A percentile compares a stretch with the other conserved stretches of the same genome.
Conservation (phyloP, 2,888 invertebrate genomes). For the Synergus itoensis region DNA sequence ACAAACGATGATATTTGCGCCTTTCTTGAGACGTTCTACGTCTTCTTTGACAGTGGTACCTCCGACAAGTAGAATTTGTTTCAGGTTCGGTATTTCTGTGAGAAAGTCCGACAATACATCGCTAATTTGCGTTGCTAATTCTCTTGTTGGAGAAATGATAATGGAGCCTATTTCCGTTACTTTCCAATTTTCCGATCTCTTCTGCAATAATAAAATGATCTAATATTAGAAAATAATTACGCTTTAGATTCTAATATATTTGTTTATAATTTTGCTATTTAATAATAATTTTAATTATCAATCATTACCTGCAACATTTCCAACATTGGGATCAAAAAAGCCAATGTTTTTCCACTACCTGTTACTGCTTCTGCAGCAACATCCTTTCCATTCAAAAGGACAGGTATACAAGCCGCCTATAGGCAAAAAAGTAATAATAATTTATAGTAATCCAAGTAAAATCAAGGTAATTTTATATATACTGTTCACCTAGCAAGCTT, state of each 20-base stretch:
- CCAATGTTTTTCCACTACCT: slow-evolving; percentile 98
- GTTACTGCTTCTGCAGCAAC: slow-evolving; percentile 99
- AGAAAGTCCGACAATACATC: slow-evolving; percentile 82
- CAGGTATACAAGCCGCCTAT: slow-evolving; percentile 92
- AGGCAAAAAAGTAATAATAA: slow-evolving; percentile 44
- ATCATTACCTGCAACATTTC: slow-evolving; percentile 85
- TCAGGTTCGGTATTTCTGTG: slow-evolving; percentile 77
- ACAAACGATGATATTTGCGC: slow-evolving; percentile 93
- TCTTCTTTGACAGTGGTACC: slow-evolving; percentile 91
- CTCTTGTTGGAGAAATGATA: slow-evolving; percentile 96
- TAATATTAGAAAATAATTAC: slow-evolving; percentile 11
- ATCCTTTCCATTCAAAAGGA: slow-evolving; percentile 94
- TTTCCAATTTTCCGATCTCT: slow-evolving; percentile 82
- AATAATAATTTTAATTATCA: slow-evolving; percentile 8
- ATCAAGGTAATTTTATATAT: background rate
- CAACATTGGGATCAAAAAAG: slow-evolving; percentile 95
- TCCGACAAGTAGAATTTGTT: slow-evolving; percentile 87
- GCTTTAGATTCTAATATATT: background rate
- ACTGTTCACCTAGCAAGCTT: background rate
- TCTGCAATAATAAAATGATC: slow-evolving; percentile 77
- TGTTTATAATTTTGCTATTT: slow-evolving; percentile 38
- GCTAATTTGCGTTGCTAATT: slow-evolving; percentile 94
- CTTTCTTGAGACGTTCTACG: slow-evolving; percentile 83
- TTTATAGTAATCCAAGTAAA: background rate
- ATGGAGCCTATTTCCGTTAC: slow-evolving; percentile 91